A percentile compares a stretch with the other conserved stretches of the same genome.
phyloP scores from a whole-genome alignment of 2,797 vertebrate species.

The Clarias fuscus region DNA sequence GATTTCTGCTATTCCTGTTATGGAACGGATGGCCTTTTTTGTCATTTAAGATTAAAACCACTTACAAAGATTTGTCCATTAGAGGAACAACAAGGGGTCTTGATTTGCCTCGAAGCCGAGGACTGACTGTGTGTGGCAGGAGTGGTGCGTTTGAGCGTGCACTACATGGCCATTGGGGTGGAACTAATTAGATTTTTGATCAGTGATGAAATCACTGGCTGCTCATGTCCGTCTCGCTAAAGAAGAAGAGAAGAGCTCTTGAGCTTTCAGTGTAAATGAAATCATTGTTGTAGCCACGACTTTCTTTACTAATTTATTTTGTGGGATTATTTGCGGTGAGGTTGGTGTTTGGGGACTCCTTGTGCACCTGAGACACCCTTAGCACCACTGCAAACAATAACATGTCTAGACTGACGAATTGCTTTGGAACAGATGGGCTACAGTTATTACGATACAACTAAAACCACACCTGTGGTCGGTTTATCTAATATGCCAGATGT shows the following conservation, averaged over 20 bases:
- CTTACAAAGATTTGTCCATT: conserved; percentile 25
- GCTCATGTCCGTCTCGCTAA: conserved; percentile 28
- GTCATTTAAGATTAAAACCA: neutral
- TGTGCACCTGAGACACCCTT: neutral
- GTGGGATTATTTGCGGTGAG: neutral
- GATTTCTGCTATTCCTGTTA: neutral
- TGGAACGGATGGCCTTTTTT: neutral
- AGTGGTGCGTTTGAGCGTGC: neutral
- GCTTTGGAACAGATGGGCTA: neutral
- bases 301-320: neutral
- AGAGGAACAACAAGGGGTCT: neutral
- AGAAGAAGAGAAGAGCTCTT: conserved; percentile 25
- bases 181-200: conserved; percentile 57
- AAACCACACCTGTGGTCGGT: neutral
- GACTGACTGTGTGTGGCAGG: neutral
- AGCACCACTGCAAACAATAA: neutral
- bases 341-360: neutral
- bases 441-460: neutral
- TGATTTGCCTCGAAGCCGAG: conserved; percentile 17
- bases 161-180: conserved; percentile 45
- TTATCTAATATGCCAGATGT: neutral
- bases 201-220: conserved; percentile 49
- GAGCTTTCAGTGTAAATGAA: conserved; percentile 34
- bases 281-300: neutral
- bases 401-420: neutral